A percentile compares a stretch with the other conserved stretches of the same genome.
Evolutionary conservation across 1,140 invertebrate genomes (phyloP).

Genomic region (Penaeus indicus): DNA sequence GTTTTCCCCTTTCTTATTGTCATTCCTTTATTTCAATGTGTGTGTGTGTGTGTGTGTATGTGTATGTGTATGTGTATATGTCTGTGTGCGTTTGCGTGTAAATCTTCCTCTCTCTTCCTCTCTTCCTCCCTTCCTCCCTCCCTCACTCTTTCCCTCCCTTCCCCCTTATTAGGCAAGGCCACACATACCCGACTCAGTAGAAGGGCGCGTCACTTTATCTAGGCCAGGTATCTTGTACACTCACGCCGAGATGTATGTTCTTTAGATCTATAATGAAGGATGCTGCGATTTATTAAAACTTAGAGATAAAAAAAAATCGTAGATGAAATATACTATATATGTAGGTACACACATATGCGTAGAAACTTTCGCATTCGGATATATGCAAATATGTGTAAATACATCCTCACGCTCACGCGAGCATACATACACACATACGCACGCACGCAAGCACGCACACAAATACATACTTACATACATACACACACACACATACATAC

Average conservation of each 20-base stretch:
- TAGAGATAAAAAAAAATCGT: too few species aligned
- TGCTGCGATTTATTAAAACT: too few species aligned
- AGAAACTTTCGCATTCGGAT: neutral
- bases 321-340: neutral
- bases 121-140: neutral
- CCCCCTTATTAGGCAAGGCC: neutral
- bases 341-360: neutral
- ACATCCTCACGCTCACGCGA: neutral
- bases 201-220: too few species aligned
- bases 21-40: too few species aligned
- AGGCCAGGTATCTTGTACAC: too few species aligned
- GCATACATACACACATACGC: neutral
- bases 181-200: too few species aligned
- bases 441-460: neutral
- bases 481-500: constrained; percentile 13
- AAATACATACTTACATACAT: neutral
- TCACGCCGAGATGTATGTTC: too few species aligned
- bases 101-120: neutral
- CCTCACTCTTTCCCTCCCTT: neutral
- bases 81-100: constrained; percentile 15
- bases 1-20: too few species aligned
- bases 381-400: neutral
- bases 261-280: too few species aligned
- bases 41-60: constrained; percentile 30
- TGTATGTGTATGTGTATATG: constrained; percentile 4